Percentiles rank a stretch among this genome's conserved stretches.
These are phyloP conservation scores for Tylochromis polylepis DNA, from an alignment of 2,113 vertebrate genomes.

Conservation along the genomic window DNA sequence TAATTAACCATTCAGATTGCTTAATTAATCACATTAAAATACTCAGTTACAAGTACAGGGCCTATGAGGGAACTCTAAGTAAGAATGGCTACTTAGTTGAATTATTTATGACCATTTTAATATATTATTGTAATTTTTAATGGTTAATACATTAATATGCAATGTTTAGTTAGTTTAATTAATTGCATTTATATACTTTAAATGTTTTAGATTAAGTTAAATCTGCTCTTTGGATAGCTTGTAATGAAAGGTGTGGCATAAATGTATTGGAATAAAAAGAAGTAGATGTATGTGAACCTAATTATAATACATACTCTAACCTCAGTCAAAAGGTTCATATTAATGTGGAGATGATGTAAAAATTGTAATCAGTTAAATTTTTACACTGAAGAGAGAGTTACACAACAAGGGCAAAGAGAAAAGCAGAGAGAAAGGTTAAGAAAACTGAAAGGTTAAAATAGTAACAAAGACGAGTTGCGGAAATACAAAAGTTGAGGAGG, in stretches of 20 bases:
- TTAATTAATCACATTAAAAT: neutral
- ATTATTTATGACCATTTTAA: neutral
- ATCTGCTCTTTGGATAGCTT: neutral
- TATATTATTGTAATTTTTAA: neutral
- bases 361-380: neutral
- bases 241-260: neutral
- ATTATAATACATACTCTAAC: neutral
- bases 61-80: neutral
- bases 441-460: neutral
- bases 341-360: fast-evolving
- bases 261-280: neutral
- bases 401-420: neutral
- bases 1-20: neutral
- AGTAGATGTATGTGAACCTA: neutral
- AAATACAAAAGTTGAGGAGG: neutral
- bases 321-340: fast-evolving
- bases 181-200: neutral
- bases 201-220: neutral
- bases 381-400: neutral
- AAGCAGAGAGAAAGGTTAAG: neutral
- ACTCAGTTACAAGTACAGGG: neutral
- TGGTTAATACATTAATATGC: neutral
- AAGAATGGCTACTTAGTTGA: neutral
- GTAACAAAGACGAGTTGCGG: neutral
- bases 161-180: neutral